Base-by-base conservation (phyloP, 2,113 vertebrate species). In the Amblyopsis rosae region DNA sequence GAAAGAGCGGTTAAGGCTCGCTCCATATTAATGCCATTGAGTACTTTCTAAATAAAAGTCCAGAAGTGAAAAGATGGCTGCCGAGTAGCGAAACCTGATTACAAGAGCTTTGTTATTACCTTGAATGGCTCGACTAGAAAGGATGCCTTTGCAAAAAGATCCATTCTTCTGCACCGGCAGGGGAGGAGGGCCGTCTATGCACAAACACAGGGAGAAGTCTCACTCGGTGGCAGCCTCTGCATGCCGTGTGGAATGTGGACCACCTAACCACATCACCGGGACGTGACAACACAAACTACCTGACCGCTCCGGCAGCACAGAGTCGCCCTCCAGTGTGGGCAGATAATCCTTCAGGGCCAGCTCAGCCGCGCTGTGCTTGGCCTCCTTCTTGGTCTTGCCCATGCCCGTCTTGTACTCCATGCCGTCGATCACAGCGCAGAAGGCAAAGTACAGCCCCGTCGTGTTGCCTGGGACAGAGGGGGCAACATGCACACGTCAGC, bases 401-500 rank as follows among this genome's bases (percentile, higher is more conserved):
- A 97, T 88, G 35, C 97, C 98, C 16, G 94, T 95, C 85, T 93
- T 94, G 79, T 96, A 96, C 48, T 90, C 65, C 69, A 96, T 62
- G 15, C 95, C 96, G 81, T 97, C 91, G 49, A 98, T 88, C 80
- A 98, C 88, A 62, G 94, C 97, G 89, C 96, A 96, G 73, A 96
- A 96, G 50, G 96, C 95, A 92, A 98, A 99, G 69, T 93, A 95
- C 54, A 94, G 71, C 12, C 93, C 91, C 65, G 87, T 77, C 6
- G 92, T 46, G 61, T 92, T 85, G 0, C 88, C 96, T 98, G 85
- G 32, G 33, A 76, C 5, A 9, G 49, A 54, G 62, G 69, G 12
- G 12, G 4, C 26, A 26, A 26, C 26, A 26, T 2, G 26, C 26
- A 26, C 26, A 26, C 26, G 26, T 26, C 26, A 26, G 26, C 26